Base-by-base conservation (phyloP, 2,888 invertebrate genomes). In the Torymus tubicola region DNA sequence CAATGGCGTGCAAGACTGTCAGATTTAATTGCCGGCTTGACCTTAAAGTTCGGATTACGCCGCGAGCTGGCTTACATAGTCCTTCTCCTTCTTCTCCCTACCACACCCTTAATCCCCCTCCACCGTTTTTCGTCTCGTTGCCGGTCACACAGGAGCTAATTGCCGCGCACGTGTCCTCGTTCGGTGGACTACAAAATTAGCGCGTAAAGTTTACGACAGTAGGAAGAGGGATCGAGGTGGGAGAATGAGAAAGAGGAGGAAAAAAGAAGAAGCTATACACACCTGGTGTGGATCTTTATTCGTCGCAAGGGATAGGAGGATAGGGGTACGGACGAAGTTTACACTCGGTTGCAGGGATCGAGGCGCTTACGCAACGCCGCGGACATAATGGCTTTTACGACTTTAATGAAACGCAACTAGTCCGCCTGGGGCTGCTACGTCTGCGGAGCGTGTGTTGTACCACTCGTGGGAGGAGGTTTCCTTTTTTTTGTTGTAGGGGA, bases 21-120 rank as follows among this genome's bases (percentile, higher is more conserved):
- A 69, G 58, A 79, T 79, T 79, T 79, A 74, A 79, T 74, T 64
- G 79, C 64, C 73, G 31, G 64, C 42, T 61, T 73, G 78, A 74
- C 79, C 64, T 69, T 74, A 69, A 69, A 79, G 79, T 74, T 57
- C 61, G 67, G 55, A 70, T 78, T 78, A 72, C 67, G 61, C n/a
- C 12, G 31, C 53, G 53, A 14, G 61, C 16, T 16, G 24, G 61
- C 31, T 69, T 69, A 63, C 58, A 16, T 73, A 16, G 31, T 2
- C 31, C 2, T 31, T 31, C 13, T 16, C 11, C 1, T 57, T 12
- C 21, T 14, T 2, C n/a, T 14, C 10, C 18, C n/a, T n/a, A n/a
- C n/a, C n/a, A n/a, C n/a, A n/a, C n/a, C n/a, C n/a, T 53, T 61
- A 31, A 60, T 42, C 58, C 58, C 31, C 16, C 14, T 13, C 18